Evolutionary conservation across 2,888 invertebrate species (phyloP), one percentile per base, ranked within the genome.

Genomic region (Dynastes grantii): DNA sequence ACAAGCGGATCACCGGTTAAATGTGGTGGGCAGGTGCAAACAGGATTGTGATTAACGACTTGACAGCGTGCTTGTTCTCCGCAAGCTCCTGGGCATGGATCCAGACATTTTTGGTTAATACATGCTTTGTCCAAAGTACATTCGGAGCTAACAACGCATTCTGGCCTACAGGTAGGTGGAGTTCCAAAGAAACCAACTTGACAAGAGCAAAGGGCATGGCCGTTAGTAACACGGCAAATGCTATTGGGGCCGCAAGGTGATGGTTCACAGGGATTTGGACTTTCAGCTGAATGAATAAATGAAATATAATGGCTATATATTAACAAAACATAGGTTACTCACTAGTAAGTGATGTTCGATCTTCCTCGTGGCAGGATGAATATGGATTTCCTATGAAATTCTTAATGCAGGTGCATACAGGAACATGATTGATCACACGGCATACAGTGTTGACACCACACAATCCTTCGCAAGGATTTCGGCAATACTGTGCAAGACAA

Each of bases 391-490:
- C 97, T 82, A 93, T 92, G 84, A 92, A 94, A 40, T 95, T 95
- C 81, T 91, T 91, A 45, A 92, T 89, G 84, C 97, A 97, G 55
- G 94, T 92, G 86, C 97, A 97, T 6, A 94, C 92, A 22, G 97
- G 96, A 79, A 96, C 90, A 85, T 97, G 97, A 85, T 95, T 95
- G 2, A 93, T 92, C 0, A 96, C 96, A 49, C 91, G 90, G 86
- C 97, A 97, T 87, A 95, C 94, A 8, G 97, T 95, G 85, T 96
- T 95, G 0, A 92, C 87, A 3, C 96, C 97, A 85, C 97, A 97
- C 75, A 95, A 91, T 77, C 96, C 96, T 80, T 93, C 93, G 85
- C 96, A 97, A 5, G 96, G 96, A 89, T 96, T 94, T 84, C 96
- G 91, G 83, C 97, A 97, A 86, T 96, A 95, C 85, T 95, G 95